Evolutionary conservation across 1,140 invertebrate genomes (phyloP), one percentile per base, ranked within the genome.

Genomic region (Cepaea nemoralis): DNA sequence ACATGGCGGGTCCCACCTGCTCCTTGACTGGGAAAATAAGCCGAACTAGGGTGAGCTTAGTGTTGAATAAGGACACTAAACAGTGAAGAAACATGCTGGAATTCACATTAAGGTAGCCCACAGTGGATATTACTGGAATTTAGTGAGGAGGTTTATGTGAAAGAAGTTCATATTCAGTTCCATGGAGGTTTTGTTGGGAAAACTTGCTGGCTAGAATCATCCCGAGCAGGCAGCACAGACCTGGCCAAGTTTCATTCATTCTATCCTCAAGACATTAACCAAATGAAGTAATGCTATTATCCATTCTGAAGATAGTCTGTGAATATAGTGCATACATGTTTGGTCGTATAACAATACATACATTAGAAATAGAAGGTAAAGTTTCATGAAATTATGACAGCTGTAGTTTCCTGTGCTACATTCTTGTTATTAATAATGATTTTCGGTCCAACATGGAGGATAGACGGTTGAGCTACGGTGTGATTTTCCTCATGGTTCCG

Each of bases 141-240:
- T 86, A 42, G 82, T 3, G 59, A 84, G 48, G 39, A 75, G 63
- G 84, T 89, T 5, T 50, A 48, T 8, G 55, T 91, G 19, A 63
- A 82, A 40, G 88, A 89, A 48, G 84, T 94, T 74, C 89, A 92
- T 76, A 91, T 94, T 66, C 92, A 94, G 89, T 94, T 94, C 85
- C 94, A 94, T 92, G 94, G 94, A 40, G 94, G 94, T 77, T 94
- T 94, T 92, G 93, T 89, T 82, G 93, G 93, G 0, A 92, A 93
- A 87, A 89, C 93, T 82, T 93, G 93, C 87, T 86, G 89, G 77
- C 5, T 94, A 42, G 91, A 93, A 40, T 14, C 79, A 42, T 40
- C 33, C 59, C n/a, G 83, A 14, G 12, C 82, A 75, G 74, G 76
- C 19, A 82, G 86, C 75, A 66, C 63, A 55, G 71, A 82, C 59